phyloP scores from a whole-genome alignment of 2,888 invertebrate species.

The Pristionchus exspectatus region DNA sequence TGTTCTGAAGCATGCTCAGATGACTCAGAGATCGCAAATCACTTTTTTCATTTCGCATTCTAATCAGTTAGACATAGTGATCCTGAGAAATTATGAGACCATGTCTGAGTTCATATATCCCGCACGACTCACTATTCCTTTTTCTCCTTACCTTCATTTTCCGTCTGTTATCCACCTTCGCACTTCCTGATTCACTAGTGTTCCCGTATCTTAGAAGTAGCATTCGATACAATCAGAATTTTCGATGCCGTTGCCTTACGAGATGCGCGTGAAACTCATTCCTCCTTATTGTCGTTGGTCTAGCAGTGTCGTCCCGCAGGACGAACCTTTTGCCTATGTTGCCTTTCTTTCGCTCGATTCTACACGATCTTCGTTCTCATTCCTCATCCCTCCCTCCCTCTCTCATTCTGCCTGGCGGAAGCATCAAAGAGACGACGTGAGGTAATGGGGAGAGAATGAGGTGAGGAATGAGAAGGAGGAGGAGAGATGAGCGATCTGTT shows the following conservation, averaged over 20 bases:
- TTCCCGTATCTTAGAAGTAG: not conserved
- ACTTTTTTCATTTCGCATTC: too few species aligned
- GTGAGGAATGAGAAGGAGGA: not conserved
- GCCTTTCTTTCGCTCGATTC: too few species aligned
- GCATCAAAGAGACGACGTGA: slow-evolving; percentile 15
- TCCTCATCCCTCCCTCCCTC: not conserved
- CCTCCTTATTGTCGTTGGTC: too few species aligned
- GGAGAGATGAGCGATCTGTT: not conserved
- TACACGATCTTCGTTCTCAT: not conserved
- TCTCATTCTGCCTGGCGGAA: not conserved
- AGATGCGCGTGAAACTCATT: not conserved
- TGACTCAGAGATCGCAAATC: not conserved
- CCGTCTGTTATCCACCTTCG: not conserved
- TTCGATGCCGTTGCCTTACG: not conserved
- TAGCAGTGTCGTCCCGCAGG: too few species aligned
- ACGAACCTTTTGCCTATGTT: too few species aligned
- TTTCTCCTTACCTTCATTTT: not conserved
- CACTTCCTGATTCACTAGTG: not conserved
- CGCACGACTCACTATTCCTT: not conserved
- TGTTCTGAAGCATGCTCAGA: not conserved
- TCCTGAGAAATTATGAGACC: not conserved
- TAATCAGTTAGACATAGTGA: too few species aligned
- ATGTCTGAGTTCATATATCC: not conserved
- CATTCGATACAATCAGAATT: not conserved
- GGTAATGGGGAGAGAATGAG: not conserved